These are phyloP conservation scores for Andrena praecox DNA, from an alignment of 2,888 invertebrate genomes.

Conservation along the genomic window DNA sequence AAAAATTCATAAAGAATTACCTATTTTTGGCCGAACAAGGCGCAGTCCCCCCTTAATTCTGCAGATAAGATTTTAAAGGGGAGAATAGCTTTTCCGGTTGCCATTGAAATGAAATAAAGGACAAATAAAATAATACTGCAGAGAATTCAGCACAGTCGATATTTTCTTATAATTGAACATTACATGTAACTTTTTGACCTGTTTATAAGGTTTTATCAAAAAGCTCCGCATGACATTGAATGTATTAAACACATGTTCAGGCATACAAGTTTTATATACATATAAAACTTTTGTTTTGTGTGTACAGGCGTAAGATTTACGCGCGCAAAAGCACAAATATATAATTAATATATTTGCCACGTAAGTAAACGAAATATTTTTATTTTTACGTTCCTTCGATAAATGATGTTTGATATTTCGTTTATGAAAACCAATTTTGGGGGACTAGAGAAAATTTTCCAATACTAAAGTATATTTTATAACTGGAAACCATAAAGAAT, in stretches of 20 bases:
- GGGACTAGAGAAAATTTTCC: constrained; percentile 17
- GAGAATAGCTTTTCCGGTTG: background rate
- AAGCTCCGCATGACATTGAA: background rate
- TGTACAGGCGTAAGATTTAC: background rate
- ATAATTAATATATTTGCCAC: background rate
- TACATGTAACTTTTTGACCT: constrained; percentile 4
- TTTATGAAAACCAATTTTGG: constrained; percentile 8
- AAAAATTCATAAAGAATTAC: no score
- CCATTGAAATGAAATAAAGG: constrained; percentile 13
- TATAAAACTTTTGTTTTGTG: constrained; percentile 3
- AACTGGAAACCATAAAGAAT: constrained; percentile 8
- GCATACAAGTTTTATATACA: constrained; percentile 13
- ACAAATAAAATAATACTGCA: constrained; percentile 10
- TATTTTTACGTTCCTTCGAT: background rate
- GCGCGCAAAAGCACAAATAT: background rate
- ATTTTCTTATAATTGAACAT: constrained; percentile 14
- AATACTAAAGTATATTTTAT: constrained; percentile 28
- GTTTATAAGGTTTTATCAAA: constrained; percentile 19
- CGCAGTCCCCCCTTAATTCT: no score
- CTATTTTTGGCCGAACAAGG: no score
- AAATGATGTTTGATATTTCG: background rate
- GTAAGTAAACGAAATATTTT: no score
- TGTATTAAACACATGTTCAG: constrained; percentile 13
- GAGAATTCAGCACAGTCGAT: constrained; percentile 5
- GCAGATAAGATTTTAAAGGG: no score